phyloP scores from a whole-genome alignment of 2,113 vertebrate species.

The Lycaon pictus region DNA sequence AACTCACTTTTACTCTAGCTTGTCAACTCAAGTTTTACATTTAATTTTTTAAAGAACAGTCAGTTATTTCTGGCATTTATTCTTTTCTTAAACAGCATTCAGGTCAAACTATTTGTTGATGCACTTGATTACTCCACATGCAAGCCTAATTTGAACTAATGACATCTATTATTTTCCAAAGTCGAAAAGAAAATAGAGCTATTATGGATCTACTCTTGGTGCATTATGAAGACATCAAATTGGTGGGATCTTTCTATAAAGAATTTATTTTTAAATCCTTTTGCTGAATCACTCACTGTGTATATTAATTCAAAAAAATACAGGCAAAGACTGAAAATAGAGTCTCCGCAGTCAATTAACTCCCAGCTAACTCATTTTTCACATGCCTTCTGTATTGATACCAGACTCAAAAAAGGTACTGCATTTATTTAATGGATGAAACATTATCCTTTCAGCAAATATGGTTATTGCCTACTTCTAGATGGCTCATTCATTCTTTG shows the following conservation, averaged over 20 bases:
- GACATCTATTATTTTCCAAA: slow-evolving; percentile 63
- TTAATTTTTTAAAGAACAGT: background rate
- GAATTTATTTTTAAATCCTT: slow-evolving; percentile 73
- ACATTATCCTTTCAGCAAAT: slow-evolving; percentile 63
- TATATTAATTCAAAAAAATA: slow-evolving; percentile 75
- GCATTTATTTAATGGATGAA: slow-evolving; percentile 68
- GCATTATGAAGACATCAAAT: slow-evolving; percentile 73
- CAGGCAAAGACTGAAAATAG: slow-evolving; percentile 70
- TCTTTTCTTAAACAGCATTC: background rate
- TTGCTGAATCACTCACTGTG: slow-evolving; percentile 68
- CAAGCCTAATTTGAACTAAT: slow-evolving; percentile 73
- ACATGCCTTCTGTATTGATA: slow-evolving; percentile 56
- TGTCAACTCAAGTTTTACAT: background rate
- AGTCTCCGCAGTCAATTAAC: slow-evolving; percentile 71
- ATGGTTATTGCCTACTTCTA: background rate
- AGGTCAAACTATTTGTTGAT: slow-evolving; percentile 54
- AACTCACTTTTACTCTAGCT: background rate
- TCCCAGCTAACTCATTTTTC: slow-evolving; percentile 73
- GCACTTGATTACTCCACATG: slow-evolving; percentile 37
- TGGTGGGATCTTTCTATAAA: slow-evolving; percentile 57
- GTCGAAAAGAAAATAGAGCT: slow-evolving; percentile 59
- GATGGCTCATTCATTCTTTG: slow-evolving; percentile 43
- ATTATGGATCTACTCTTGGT: slow-evolving; percentile 60
- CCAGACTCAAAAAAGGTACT: slow-evolving; percentile 63
- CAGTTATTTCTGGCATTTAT: background rate